Percentiles rank a stretch among this genome's conserved stretches.
phyloP scores from a whole-genome alignment of 2,888 invertebrate genomes.

The Pecten maximus region DNA sequence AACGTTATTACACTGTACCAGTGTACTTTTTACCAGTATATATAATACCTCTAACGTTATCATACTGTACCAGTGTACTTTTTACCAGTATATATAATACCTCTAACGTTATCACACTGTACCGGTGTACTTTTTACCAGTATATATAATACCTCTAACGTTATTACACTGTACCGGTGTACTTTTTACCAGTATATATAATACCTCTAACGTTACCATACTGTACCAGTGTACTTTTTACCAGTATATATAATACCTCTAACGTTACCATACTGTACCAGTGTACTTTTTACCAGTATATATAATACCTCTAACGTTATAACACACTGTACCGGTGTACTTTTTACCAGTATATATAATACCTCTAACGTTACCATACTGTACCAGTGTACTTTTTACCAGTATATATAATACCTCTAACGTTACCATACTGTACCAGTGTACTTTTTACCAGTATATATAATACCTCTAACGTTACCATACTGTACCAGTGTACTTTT shows the following conservation, averaged over 20 bases:
- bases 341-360: not conserved
- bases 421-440: not conserved
- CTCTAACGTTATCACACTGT: not conserved
- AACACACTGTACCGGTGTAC: not conserved
- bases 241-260: not conserved
- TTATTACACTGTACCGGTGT: not conserved
- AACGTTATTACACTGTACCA: not conserved
- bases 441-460: not conserved
- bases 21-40: not conserved
- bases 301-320: not conserved
- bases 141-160: not conserved
- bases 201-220: not conserved
- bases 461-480: not conserved
- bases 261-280: not conserved
- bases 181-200: not conserved
- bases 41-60: not conserved
- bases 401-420: not conserved
- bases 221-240: not conserved
- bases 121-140: not conserved
- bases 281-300: not conserved
- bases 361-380: not conserved
- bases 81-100: not conserved
- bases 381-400: not conserved
- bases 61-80: not conserved
- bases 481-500: not conserved